These are phyloP conservation scores for Ophion costatus DNA, from an alignment of 2,888 invertebrate genomes.

Conservation along the genomic window DNA sequence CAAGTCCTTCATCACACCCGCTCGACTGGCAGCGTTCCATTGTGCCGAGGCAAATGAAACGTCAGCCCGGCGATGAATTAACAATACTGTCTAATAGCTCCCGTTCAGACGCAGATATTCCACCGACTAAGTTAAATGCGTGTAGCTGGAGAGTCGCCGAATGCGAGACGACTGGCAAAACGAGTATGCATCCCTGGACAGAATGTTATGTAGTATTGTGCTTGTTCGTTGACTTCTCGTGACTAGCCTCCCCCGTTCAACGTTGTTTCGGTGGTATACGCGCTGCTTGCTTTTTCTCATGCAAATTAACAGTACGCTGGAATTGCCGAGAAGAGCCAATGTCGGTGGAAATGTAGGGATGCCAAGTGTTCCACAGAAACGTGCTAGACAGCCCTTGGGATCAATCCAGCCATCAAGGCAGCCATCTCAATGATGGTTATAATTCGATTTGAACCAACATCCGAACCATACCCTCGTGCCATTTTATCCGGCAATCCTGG, in stretches of 20 bases:
- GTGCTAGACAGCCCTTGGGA: background rate
- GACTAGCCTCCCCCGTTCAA: conserved; percentile 66
- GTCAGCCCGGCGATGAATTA: conserved; percentile 81
- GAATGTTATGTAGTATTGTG: conserved; percentile 68
- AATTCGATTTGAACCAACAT: no score
- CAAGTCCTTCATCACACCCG: conserved; percentile 52
- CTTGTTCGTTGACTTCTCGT: conserved; percentile 67
- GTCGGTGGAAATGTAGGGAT: background rate
- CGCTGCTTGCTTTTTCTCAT: conserved; percentile 68
- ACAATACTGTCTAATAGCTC: conserved; percentile 81
- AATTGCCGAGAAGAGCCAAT: background rate
- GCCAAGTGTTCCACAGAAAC: background rate
- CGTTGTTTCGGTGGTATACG: conserved; percentile 43
- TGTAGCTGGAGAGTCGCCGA: conserved; percentile 57
- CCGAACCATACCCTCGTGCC: no score
- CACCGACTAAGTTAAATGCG: conserved; percentile 43
- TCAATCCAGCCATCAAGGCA: background rate
- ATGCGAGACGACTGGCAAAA: conserved; percentile 48
- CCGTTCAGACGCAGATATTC: conserved; percentile 74
- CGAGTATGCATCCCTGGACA: conserved; percentile 26
- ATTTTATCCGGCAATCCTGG: no score
- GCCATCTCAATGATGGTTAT: background rate
- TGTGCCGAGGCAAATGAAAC: conserved; percentile 79
- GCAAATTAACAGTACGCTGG: conserved; percentile 70
- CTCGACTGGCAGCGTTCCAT: conserved; percentile 66